Evolutionary conservation across 2,888 invertebrate genomes (phyloP).

Genomic region (Eristalis intricaria): DNA sequence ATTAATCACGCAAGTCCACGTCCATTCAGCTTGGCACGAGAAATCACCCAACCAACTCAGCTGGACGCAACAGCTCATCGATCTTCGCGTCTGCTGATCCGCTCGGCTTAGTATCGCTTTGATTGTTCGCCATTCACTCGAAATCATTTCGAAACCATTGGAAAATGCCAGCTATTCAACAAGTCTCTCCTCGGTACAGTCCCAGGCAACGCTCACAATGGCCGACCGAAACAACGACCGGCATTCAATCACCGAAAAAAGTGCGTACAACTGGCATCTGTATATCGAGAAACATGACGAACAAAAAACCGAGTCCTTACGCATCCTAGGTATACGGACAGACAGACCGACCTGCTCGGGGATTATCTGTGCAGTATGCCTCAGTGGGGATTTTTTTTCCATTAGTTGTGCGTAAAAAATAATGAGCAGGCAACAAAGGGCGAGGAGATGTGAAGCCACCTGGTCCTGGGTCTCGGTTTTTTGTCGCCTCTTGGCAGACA

Average conservation of each 20-base stretch:
- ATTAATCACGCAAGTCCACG: background rate
- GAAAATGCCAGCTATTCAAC: slow-evolving; percentile 43
- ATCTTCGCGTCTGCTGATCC: background rate
- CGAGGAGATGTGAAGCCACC: slow-evolving; percentile 48
- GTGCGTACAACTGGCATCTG: slow-evolving; percentile 53
- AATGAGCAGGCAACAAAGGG: slow-evolving; percentile 18
- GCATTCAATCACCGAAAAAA: slow-evolving; percentile 16
- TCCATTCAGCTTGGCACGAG: background rate
- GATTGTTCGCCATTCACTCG: background rate
- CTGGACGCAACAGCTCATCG: background rate
- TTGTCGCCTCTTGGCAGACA: slow-evolving; percentile 38
- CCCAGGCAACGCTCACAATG: slow-evolving; percentile 17
- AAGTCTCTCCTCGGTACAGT: slow-evolving; percentile 57
- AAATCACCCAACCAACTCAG: background rate
- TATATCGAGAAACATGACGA: slow-evolving; percentile 8
- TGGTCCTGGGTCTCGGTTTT: slow-evolving; percentile 45
- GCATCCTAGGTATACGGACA: slow-evolving; percentile 27
- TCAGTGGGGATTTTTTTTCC: background rate
- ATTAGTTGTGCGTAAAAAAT: background rate
- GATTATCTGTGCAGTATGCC: slow-evolving; percentile 55
- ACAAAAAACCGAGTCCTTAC: background rate
- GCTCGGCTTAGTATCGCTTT: background rate
- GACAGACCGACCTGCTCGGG: background rate
- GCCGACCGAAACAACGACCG: background rate
- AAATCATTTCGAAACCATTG: background rate